Evolutionary conservation across 2,113 vertebrate genomes (phyloP).

Genomic region (Scortum barcoo): DNA sequence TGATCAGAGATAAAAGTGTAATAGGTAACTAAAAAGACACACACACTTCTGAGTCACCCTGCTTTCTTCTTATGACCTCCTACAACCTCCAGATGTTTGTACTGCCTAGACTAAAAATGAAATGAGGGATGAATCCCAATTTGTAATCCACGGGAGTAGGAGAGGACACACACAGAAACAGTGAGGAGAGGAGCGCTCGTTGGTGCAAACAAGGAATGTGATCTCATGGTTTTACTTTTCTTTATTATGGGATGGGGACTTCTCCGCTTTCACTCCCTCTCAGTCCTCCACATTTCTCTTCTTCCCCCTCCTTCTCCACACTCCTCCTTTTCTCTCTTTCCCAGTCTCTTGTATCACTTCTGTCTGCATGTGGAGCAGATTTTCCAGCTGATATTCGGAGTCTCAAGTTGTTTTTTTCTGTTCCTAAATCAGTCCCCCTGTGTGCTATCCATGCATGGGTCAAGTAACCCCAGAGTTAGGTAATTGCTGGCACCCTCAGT

Average conservation of each 20-base stretch:
- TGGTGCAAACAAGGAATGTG: not conserved
- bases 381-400: conserved; percentile 21
- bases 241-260: conserved; percentile 32
- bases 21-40: conserved; percentile 13
- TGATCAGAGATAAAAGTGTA: conserved; percentile 30
- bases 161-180: conserved; percentile 34
- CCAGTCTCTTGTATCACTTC: conserved; percentile 11
- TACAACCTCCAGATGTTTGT: conserved; percentile 65
- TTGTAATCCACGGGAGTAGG: conserved; percentile 66
- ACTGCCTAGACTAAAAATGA: conserved; percentile 26
- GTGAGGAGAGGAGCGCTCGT: conserved; percentile 7
- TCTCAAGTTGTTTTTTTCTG: conserved; percentile 20
- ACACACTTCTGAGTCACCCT: conserved; percentile 16
- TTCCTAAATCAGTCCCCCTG: conserved; percentile 42
- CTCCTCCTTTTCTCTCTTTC: not conserved
- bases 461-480: conserved; percentile 30
- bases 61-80: conserved; percentile 17
- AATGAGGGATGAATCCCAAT: conserved; percentile 58
- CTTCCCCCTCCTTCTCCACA: not conserved
- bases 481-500: conserved; percentile 44
- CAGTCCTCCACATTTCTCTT: not conserved
- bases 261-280: conserved; percentile 4
- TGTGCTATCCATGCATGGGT: conserved; percentile 40
- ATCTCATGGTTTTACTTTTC: conserved; percentile 27
- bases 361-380: not conserved